These are phyloP conservation scores for Cheilosia grossa DNA, from an alignment of 2,888 invertebrate genomes.

Conservation along the genomic window DNA sequence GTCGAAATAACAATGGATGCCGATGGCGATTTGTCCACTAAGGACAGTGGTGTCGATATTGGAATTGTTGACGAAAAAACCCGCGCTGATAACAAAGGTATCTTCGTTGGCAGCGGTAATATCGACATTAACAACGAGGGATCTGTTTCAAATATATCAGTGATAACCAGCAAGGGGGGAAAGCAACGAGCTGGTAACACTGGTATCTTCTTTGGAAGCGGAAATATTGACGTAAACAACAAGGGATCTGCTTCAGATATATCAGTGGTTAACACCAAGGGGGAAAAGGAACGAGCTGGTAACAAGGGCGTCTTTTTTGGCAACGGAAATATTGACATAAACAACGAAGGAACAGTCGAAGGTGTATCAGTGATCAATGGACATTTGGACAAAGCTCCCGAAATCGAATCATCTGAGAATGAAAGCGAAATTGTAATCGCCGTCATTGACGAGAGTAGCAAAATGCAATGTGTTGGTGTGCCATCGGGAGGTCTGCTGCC, in stretches of 20 bases:
- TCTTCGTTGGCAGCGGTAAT: slow-evolving; percentile 12
- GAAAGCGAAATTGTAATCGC: slow-evolving; percentile 23
- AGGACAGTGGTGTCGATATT: neutral
- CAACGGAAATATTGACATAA: slow-evolving; percentile 9
- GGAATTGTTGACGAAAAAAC: neutral
- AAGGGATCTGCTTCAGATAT: neutral
- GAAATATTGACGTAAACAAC: slow-evolving; percentile 10
- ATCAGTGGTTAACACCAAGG: neutral
- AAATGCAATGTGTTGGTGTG: slow-evolving; percentile 3
- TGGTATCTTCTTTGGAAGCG: slow-evolving; percentile 2
- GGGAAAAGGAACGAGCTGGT: neutral
- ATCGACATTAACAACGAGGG: neutral
- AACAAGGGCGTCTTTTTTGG: slow-evolving; percentile 6
- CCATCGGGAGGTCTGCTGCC: slow-evolving; percentile 23
- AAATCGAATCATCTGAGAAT: neutral
- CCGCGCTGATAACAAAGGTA: neutral
- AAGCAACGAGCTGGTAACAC: neutral
- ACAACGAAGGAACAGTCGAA: neutral
- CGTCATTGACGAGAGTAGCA: slow-evolving; percentile 6
- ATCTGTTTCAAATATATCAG: neutral
- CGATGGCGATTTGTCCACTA: neutral
- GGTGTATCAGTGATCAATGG: neutral
- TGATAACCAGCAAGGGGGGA: too few relatives aligned
- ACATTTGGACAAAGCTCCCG: neutral
- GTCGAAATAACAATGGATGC: neutral